phyloP scores from a whole-genome alignment of 1,140 invertebrate genomes.

The Drosophila lacteicornis region DNA sequence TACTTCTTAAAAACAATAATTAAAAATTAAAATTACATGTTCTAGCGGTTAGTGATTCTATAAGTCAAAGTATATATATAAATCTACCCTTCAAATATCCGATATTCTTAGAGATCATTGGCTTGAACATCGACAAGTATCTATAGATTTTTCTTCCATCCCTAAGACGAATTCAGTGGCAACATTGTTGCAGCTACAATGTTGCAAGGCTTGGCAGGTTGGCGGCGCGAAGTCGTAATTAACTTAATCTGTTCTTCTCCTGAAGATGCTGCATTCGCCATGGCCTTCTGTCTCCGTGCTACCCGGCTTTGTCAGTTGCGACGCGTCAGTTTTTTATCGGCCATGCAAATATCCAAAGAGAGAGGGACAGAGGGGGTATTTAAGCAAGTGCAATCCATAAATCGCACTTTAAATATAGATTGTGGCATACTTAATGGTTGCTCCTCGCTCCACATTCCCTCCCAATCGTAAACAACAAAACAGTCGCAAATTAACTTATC shows the following conservation, averaged over 20 bases:
- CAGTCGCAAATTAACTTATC: slow-evolving; percentile 45
- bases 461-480: slow-evolving; percentile 22
- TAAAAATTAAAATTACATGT: not conserved
- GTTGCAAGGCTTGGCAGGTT: slow-evolving; percentile 27
- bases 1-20: not conserved
- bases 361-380: slow-evolving; percentile 11
- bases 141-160: not conserved
- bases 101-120: too few species aligned
- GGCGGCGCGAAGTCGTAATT: slow-evolving; percentile 43
- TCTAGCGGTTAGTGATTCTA: not conserved
- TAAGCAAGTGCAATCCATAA: slow-evolving; percentile 22
- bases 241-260: slow-evolving; percentile 39
- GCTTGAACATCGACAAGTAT: too few species aligned
- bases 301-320: slow-evolving; percentile 31
- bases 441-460: slow-evolving; percentile 10
- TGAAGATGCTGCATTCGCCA: slow-evolving; percentile 15
- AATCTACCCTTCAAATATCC: not conserved
- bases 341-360: slow-evolving; percentile 17
- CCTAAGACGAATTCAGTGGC: slow-evolving; percentile 11
- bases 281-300: slow-evolving; percentile 11
- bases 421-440: slow-evolving; percentile 33
- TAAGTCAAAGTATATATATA: too few species aligned
- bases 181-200: slow-evolving; percentile 25
- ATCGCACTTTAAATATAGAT: slow-evolving; percentile 37
- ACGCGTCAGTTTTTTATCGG: slow-evolving; percentile 26